Evolutionary conservation across 2,113 vertebrate genomes (phyloP).

Genomic region (Morone chrysops): DNA sequence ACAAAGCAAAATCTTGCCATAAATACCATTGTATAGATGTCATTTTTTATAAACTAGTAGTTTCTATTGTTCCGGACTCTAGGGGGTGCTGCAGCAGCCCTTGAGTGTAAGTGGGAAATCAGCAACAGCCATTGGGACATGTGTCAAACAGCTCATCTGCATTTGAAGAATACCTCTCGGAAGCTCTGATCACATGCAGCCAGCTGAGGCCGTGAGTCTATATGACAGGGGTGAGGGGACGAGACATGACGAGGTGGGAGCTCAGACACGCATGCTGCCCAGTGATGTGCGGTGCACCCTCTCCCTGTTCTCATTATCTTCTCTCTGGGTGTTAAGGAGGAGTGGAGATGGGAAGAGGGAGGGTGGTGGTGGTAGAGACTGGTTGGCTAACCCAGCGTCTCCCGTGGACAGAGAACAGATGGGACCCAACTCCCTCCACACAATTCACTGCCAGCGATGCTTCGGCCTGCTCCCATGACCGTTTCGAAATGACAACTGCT

Average conservation of each 20-base stretch:
- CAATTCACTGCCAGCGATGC: constrained; percentile 72
- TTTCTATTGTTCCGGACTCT: not conserved
- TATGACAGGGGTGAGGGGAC: constrained; percentile 32
- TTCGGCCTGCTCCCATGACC: constrained; percentile 56
- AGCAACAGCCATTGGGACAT: constrained; percentile 4
- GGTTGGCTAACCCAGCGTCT: constrained; percentile 61
- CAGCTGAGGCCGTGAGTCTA: constrained; percentile 54
- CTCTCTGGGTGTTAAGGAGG: constrained; percentile 74
- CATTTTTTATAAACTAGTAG: too few species aligned
- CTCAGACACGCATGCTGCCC: constrained; percentile 53
- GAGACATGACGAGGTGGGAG: constrained; percentile 42
- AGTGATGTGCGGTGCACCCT: constrained; percentile 55
- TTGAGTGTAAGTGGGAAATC: not conserved
- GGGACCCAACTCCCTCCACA: constrained; percentile 71
- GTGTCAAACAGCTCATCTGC: constrained; percentile 32
- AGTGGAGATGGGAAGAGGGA: constrained; percentile 40
- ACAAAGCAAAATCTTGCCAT: too few species aligned
- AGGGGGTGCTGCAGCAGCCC: too few species aligned
- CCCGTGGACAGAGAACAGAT: constrained; percentile 75
- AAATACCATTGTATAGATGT: too few species aligned
- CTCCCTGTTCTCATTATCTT: constrained; percentile 75
- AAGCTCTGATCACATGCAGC: constrained; percentile 13
- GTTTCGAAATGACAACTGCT: constrained; percentile 53
- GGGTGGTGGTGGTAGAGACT: constrained; percentile 44
- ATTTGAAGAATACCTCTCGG: constrained; percentile 43